These are phyloP conservation scores for Glyphotaelius pellucidus DNA, from an alignment of 2,888 invertebrate species.

Conservation along the genomic window DNA sequence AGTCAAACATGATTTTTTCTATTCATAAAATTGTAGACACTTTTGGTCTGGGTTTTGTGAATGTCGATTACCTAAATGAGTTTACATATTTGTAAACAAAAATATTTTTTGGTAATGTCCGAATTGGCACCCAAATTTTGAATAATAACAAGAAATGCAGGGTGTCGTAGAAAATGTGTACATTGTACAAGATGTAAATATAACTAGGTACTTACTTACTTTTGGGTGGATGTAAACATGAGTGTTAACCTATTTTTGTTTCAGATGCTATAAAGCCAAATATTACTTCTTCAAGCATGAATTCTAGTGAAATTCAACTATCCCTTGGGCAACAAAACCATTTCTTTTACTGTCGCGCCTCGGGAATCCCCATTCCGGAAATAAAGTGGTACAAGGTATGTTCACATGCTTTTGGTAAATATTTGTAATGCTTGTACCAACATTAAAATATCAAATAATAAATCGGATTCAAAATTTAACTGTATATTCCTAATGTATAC, in stretches of 20 bases:
- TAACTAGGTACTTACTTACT: no score
- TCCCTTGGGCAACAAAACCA: conserved; percentile 70
- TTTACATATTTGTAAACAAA: no score
- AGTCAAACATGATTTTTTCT: no score
- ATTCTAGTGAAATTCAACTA: conserved; percentile 70
- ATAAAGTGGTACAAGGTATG: conserved; percentile 85
- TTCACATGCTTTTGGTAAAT: neutral
- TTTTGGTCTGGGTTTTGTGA: no score
- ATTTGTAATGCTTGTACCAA: no score
- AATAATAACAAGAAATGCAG: neutral
- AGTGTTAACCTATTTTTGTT: conserved; percentile 63
- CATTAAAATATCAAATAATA: no score
- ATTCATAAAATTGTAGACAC: no score
- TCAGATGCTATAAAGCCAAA: conserved; percentile 73
- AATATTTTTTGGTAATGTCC: no score
- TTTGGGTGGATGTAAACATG: neutral
- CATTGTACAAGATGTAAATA: neutral
- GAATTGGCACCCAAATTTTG: neutral
- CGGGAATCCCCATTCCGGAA: conserved; percentile 80
- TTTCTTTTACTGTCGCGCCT: conserved; percentile 76
- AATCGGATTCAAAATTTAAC: no score
- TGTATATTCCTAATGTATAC: no score
- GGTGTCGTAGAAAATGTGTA: neutral
- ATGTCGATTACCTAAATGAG: no score
- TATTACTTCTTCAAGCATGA: conserved; percentile 74